These are phyloP conservation scores for Chinchilla lanigera DNA, from an alignment of 2,113 vertebrate genomes.

Conservation along the genomic window DNA sequence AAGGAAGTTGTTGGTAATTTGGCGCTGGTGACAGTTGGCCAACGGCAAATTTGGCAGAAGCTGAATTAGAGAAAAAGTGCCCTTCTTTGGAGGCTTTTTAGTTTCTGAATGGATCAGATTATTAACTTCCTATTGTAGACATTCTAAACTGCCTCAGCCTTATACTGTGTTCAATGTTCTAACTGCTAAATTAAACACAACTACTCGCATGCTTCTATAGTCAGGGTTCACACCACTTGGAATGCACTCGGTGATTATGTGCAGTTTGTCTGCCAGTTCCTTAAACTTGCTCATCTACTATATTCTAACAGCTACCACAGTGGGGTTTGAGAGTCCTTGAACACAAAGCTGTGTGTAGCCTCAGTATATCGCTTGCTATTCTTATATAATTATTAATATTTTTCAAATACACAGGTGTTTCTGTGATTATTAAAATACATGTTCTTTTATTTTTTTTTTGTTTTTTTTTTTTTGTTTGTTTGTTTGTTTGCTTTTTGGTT, in stretches of 20 bases:
- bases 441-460: too few relatives aligned
- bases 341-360: neutral
- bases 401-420: neutral
- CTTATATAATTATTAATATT: neutral
- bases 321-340: neutral
- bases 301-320: neutral
- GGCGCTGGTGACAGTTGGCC: neutral
- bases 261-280: neutral
- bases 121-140: neutral
- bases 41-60: neutral
- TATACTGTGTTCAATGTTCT: neutral
- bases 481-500: too few relatives aligned
- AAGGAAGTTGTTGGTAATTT: neutral
- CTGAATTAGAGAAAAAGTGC: neutral
- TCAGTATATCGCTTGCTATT: neutral
- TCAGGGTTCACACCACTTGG: neutral
- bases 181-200: neutral
- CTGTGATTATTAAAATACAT: neutral
- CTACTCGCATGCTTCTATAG: rapidly evolving
- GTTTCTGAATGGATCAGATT: neutral
- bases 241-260: neutral
- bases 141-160: neutral
- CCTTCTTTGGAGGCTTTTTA: neutral
- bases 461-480: too few relatives aligned
- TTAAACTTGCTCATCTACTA: neutral